Evolutionary conservation across 23 tunicate species (phyloP).

Genomic region (Diplosoma virens): DNA sequence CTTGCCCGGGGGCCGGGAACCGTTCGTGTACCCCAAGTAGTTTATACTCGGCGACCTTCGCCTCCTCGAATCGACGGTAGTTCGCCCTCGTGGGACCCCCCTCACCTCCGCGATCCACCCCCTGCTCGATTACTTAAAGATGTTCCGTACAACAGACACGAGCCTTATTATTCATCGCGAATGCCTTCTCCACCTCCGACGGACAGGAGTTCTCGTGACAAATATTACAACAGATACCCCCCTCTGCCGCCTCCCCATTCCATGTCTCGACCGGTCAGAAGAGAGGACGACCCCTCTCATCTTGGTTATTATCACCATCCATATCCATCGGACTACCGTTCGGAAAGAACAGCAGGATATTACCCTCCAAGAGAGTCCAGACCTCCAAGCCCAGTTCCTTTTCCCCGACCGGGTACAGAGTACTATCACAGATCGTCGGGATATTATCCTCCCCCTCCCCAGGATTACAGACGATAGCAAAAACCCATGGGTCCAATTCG

Average conservation of each 20-base stretch:
- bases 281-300: conserved; percentile 19
- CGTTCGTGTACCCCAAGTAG: conserved; percentile 39
- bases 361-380: conserved; percentile 23
- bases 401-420: conserved; percentile 30
- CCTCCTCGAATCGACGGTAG: conserved; percentile 17
- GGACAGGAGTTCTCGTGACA: background rate
- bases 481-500: too few species aligned
- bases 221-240: conserved; percentile 9
- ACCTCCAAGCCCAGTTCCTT: conserved; percentile 56
- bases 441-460: conserved; percentile 19
- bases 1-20: conserved; percentile 48
- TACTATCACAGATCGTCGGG: conserved; percentile 27
- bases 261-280: conserved; percentile 5
- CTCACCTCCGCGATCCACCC: conserved; percentile 2
- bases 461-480: background rate
- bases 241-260: background rate
- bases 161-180: conserved; percentile 23
- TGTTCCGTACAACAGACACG: conserved; percentile 14
- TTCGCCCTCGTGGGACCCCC: conserved; percentile 26
- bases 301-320: conserved; percentile 25
- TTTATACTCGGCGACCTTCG: conserved; percentile 45
- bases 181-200: conserved; percentile 15
- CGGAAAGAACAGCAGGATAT: conserved; percentile 13
- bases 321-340: conserved; percentile 16
- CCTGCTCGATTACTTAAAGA: conserved; percentile 29